Conservation (phyloP, 2,888 invertebrate species). For the Unio pictorum region DNA sequence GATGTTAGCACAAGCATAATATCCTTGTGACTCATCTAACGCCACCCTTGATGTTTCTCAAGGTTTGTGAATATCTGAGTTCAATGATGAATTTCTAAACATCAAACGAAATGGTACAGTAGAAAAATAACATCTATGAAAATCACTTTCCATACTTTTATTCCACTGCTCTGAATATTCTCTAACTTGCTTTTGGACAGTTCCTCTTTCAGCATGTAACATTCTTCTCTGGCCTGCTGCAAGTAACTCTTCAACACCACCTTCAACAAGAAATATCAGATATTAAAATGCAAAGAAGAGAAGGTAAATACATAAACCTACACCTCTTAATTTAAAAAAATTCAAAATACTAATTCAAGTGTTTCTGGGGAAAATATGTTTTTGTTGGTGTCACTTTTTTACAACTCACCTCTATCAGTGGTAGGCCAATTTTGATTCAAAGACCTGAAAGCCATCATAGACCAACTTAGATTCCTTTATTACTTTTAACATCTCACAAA, state of each 20-base stretch:
- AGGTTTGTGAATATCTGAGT: not conserved
- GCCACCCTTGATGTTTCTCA: too few relatives aligned
- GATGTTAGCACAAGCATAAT: too few relatives aligned
- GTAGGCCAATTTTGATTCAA: too few relatives aligned
- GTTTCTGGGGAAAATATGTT: too few relatives aligned
- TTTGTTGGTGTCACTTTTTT: too few relatives aligned
- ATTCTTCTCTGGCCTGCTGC: slow-evolving; percentile 55
- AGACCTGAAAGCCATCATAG: too few relatives aligned
- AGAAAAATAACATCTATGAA: not conserved
- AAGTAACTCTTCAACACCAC: slow-evolving; percentile 59
- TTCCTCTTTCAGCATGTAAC: slow-evolving; percentile 56
- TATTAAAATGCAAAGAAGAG: not conserved
- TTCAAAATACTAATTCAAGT: too few relatives aligned
- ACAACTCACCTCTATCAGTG: too few relatives aligned
- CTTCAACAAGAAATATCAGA: slow-evolving; percentile 25
- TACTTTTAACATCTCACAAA: too few relatives aligned
- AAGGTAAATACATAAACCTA: not conserved
- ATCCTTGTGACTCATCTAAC: too few relatives aligned
- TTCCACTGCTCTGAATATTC: slow-evolving; percentile 64
- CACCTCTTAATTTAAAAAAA: too few relatives aligned
- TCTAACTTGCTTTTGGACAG: slow-evolving; percentile 60
- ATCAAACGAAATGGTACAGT: not conserved
- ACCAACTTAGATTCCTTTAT: too few relatives aligned
- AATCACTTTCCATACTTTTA: slow-evolving; percentile 48
- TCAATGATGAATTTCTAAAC: not conserved